Conservation (phyloP, 2,888 invertebrate genomes). For the Eristalis arbustorum region DNA sequence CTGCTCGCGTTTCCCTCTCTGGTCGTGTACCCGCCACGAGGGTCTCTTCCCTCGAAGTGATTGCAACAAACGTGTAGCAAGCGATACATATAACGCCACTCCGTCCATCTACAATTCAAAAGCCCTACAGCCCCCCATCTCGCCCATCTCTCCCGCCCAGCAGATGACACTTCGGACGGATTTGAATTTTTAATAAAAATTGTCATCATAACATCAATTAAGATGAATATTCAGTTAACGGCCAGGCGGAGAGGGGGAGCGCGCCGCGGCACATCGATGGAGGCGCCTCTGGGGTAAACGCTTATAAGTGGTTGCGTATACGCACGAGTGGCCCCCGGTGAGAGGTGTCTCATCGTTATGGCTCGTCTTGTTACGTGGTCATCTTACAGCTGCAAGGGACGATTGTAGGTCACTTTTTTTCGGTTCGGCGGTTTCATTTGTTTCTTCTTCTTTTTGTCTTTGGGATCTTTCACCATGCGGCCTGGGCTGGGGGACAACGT, state of each 20-base stretch:
- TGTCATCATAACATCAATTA: constrained; percentile 42
- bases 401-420: constrained; percentile 6
- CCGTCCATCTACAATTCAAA: constrained; percentile 21
- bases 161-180: not conserved
- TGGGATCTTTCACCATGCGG: not conserved
- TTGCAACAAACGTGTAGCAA: constrained; percentile 61
- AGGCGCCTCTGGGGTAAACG: not conserved
- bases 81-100: not conserved
- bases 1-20: not conserved
- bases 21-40: too few species aligned
- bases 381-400: not conserved
- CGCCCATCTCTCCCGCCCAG: not conserved
- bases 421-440: not conserved
- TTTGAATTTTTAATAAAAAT: constrained; percentile 56
- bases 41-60: constrained; percentile 1
- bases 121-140: not conserved
- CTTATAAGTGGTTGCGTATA: constrained; percentile 42
- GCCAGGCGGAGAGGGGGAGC: not conserved
- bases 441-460: not conserved
- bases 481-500: not conserved
- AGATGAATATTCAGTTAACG: constrained; percentile 43
- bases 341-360: not conserved
- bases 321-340: constrained; percentile 19
- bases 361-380: constrained; percentile 10
- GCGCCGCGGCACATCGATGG: not conserved